Evolutionary conservation across 2,888 invertebrate genomes (phyloP).

Genomic region (Cremastinae sp.): DNA sequence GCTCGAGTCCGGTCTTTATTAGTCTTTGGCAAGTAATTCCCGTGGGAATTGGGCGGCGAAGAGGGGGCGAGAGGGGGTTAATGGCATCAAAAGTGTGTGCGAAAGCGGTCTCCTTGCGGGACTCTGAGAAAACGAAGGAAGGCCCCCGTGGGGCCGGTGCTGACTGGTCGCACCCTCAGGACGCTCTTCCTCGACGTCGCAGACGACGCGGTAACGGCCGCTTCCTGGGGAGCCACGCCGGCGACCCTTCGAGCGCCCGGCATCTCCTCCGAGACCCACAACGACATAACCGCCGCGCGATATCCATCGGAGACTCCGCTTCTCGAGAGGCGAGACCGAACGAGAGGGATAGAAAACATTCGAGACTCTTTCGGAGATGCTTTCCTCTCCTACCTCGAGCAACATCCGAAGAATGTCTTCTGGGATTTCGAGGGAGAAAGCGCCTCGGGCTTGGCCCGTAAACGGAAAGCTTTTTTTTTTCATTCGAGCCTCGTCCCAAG

Average conservation of each 20-base stretch:
- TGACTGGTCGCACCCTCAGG: constrained; percentile 74
- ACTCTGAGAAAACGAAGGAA: constrained; percentile 70
- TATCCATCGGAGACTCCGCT: constrained; percentile 60
- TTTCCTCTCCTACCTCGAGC: not conserved
- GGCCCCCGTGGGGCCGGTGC: constrained; percentile 75
- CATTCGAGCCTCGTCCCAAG: constrained; percentile 3
- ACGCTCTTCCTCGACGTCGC: constrained; percentile 62
- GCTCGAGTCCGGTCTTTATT: constrained; percentile 69
- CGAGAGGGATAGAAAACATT: constrained; percentile 43
- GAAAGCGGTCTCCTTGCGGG: constrained; percentile 69
- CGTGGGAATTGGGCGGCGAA: constrained; percentile 76
- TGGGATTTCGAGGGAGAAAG: constrained; percentile 48
- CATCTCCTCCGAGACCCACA: constrained; percentile 66
- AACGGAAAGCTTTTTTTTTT: constrained; percentile 20
- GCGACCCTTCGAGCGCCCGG: constrained; percentile 53
- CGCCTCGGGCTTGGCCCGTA: constrained; percentile 26
- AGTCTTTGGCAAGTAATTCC: constrained; percentile 78
- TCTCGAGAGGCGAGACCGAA: constrained; percentile 37
- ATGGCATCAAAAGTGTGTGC: constrained; percentile 43
- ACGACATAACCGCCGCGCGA: constrained; percentile 63
- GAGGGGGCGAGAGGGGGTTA: constrained; percentile 54
- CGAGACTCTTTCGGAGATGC: constrained; percentile 18
- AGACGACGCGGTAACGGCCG: constrained; percentile 42
- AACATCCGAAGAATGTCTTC: constrained; percentile 50
- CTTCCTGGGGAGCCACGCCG: constrained; percentile 47